phyloP scores from a whole-genome alignment of 2,888 invertebrate genomes.

The Celastrina argiolus region DNA sequence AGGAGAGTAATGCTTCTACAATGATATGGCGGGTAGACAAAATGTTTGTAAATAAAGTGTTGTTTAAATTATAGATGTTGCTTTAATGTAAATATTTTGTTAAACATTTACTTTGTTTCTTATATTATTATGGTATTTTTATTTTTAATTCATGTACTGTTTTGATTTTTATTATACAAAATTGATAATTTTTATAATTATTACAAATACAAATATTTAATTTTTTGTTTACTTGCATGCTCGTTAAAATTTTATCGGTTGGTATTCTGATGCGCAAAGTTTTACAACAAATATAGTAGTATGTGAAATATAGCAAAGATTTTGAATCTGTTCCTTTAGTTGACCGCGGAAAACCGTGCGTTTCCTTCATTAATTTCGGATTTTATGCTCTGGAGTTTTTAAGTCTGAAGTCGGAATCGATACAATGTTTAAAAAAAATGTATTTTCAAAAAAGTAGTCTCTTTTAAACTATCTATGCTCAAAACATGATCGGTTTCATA shows the following conservation, averaged over 20 bases:
- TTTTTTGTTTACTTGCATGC: conserved; percentile 20
- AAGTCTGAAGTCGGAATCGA: background rate
- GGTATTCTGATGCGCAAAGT: conserved; percentile 26
- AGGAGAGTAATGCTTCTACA: conserved; percentile 17
- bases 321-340: background rate
- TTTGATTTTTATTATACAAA: conserved; percentile 36
- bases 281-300: conserved; percentile 4
- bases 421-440: background rate
- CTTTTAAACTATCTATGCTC: background rate
- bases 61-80: conserved; percentile 73
- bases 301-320: background rate
- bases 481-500: background rate
- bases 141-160: conserved; percentile 49
- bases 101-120: conserved; percentile 63
- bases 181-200: conserved; percentile 12
- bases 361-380: background rate
- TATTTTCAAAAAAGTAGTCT: background rate
- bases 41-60: conserved; percentile 68
- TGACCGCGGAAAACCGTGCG: background rate
- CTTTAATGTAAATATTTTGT: conserved; percentile 76
- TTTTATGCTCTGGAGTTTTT: conserved; percentile 9
- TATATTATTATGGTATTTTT: conserved; percentile 50
- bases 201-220: conserved; percentile 11
- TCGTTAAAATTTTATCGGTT: conserved; percentile 30
- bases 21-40: conserved; percentile 32